Evolutionary conservation across 1,140 invertebrate species (phyloP), one percentile per base, ranked within the genome.

Genomic region (Bombus haemorrhoidalis): DNA sequence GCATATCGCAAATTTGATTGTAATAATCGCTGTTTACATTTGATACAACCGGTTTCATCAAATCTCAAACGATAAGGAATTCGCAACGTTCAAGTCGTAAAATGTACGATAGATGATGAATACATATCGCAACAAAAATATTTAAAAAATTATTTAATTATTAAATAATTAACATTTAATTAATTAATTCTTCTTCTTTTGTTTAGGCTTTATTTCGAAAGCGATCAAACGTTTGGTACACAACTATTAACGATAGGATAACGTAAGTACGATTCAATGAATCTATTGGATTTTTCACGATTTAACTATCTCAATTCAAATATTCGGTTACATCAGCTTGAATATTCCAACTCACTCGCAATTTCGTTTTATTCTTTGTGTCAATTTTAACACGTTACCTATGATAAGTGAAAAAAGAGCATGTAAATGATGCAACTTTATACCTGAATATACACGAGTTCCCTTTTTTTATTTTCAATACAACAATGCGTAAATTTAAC

Each of bases 1-100:
- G 9, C 74, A 22, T 34, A 25, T 2, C 10, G 43, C 10, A n/a
- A 53, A 39, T 76, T 76, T 25, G 22, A 39, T 68, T 39, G 18
- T 25, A 53, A 28, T 8, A 8, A 6, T 15, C 9, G 28, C 4
- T 18, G 6, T 8, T 68, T 32, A 32, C 37, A 32, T n/a, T 43
- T n/a, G 0, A 13, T 69, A 25, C 37, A 47, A 47, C 5, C 15
- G 13, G 43, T 47, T 82, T 69, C 41, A 76, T 84, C 43, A 28
- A 53, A 43, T 34, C 77, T 81, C 57, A 64, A 53, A 32, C 57
- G 86, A 84, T 87, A 87, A 87, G 72, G 9, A 68, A 57, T 86
- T 80, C 72, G 86, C 81, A 81, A 88, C 37, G 57, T 12, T 47
- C 28, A 76, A 77, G 43, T 75, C 28, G 28, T 72, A 18, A 84